phyloP scores from a whole-genome alignment of 2,797 vertebrate species.

The Microctenopoma stevenorrisi region DNA sequence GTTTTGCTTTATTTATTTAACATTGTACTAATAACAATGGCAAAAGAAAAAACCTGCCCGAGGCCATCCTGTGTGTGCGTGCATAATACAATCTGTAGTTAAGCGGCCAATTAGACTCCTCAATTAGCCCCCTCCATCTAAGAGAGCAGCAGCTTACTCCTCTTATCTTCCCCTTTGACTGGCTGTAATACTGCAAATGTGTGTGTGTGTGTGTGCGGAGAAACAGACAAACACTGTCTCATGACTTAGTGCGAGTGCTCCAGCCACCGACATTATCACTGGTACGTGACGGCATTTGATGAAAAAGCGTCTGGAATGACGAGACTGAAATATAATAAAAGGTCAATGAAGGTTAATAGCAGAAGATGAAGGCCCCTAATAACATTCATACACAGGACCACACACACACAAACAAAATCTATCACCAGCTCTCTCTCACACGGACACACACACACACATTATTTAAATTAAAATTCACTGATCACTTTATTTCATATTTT shows the following conservation, averaged over 20 bases:
- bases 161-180: slow-evolving; percentile 29
- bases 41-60: slow-evolving; percentile 44
- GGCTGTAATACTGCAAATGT: slow-evolving; percentile 19
- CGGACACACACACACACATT: neutral
- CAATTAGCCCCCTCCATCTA: slow-evolving; percentile 23
- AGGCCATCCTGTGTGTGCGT: slow-evolving; percentile 18
- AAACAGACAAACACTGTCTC: neutral
- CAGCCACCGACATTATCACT: slow-evolving; percentile 27
- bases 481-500: slow-evolving; percentile 9
- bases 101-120: slow-evolving; percentile 65
- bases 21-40: slow-evolving; percentile 57
- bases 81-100: slow-evolving; percentile 52
- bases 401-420: slow-evolving; percentile 18
- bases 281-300: slow-evolving; percentile 55
- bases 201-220: neutral
- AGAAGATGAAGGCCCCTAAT: slow-evolving; percentile 18
- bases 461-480: slow-evolving; percentile 31
- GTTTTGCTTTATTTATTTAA: slow-evolving; percentile 63
- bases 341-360: slow-evolving; percentile 61
- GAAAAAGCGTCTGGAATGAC: slow-evolving; percentile 39
- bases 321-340: slow-evolving; percentile 58
- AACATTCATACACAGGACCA: slow-evolving; percentile 30
- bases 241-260: slow-evolving; percentile 8
- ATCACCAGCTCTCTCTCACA: neutral
- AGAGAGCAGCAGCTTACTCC: slow-evolving; percentile 39